Evolutionary conservation across 1,140 invertebrate genomes (phyloP), one percentile per base, ranked within the genome.

Genomic region (Hirudo medicinalis): DNA sequence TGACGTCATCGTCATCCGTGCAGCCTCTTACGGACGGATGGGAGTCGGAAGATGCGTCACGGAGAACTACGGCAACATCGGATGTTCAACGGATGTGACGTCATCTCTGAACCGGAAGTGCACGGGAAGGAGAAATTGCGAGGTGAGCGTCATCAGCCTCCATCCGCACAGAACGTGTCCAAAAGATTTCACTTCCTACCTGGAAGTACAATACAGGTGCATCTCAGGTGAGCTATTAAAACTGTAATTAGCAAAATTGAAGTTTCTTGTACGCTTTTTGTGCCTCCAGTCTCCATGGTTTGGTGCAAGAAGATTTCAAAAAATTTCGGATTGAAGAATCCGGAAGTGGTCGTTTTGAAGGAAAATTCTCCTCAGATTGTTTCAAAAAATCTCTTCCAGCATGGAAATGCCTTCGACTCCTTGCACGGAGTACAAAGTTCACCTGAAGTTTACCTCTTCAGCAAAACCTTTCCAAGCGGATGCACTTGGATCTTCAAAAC

Each of bases 21-120:
- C 17, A 11, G 73, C 73, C 43, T 67, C 53, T 20, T 74, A 74
- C 49, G 73, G 73, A 25, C 70, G 73, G 9, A 74, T 74, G 73
- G 27, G 20, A 1, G 55, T 74, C 20, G 70, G 70, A 29, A 49
- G 70, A 40, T 74, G 73, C 43, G 70, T 74, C 53, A 71, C 32
- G 13, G 25, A 72, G n/a, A 63, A 71, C 67, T 74, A 74, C 69
- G 73, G 73, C 25, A 66, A 74, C 36, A 74, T 74, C 43, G 73
- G 73, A 36, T 74, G 73, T 66, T 49, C 32, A 40, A 74, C 60
- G 66, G 70, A 71, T 53, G 73, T 74, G 36, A 74, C 63, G 70
- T 68, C 60, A 55, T 57, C 67, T 29, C 57, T 74, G 4, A 66
- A 74, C 43, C n/a, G 63, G n/a, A n/a, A 27, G 29, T 74, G 73